These are phyloP conservation scores for Muscicapa striata DNA, from an alignment of 2,797 vertebrate species.

Conservation along the genomic window DNA sequence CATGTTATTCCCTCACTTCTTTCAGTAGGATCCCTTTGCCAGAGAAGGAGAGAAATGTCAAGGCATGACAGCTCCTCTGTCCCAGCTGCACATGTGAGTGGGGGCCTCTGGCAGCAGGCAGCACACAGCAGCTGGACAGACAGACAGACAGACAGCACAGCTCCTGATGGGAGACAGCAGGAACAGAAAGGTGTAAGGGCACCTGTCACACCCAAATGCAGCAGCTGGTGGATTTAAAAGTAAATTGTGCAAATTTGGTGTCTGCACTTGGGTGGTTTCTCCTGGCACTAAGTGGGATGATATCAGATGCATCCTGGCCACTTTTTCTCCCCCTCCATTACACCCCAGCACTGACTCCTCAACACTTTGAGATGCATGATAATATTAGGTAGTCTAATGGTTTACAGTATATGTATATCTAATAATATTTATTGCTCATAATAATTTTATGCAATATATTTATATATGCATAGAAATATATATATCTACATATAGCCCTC, in stretches of 20 bases:
- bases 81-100: fast-evolving
- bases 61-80: not conserved
- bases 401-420: not conserved
- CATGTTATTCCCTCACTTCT: not conserved
- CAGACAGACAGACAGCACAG: not conserved
- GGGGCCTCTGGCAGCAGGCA: not conserved
- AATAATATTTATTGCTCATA: not conserved
- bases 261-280: not conserved
- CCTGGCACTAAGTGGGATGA: not conserved
- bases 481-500: not conserved
- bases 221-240: not conserved
- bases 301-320: fast-evolving
- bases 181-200: not conserved
- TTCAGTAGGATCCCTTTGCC: not conserved
- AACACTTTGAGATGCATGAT: not conserved
- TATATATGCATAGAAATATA: not conserved
- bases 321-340: not conserved
- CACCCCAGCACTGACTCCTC: not conserved
- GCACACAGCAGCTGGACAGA: fast-evolving
- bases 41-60: not conserved
- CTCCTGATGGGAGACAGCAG: not conserved
- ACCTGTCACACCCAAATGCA: not conserved
- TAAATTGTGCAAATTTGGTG: not conserved
- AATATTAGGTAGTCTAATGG: not conserved
- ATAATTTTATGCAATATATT: not conserved